Percentiles rank a stretch among this genome's conserved stretches.
Evolutionary conservation across 2,888 invertebrate genomes (phyloP).

Genomic region (Drosophila neotestacea): DNA sequence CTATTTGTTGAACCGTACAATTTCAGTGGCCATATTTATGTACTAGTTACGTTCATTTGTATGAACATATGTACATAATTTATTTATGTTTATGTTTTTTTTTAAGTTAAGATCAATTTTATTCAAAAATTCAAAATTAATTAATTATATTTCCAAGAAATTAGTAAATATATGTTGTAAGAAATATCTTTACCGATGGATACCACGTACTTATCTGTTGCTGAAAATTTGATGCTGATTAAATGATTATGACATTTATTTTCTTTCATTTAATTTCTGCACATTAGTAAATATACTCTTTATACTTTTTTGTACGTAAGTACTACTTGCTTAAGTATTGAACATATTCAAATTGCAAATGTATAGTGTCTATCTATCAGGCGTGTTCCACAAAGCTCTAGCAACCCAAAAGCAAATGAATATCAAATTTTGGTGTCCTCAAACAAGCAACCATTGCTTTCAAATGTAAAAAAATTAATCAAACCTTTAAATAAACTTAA

Average conservation of each 20-base stretch:
- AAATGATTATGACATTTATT: not conserved
- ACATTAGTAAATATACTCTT: not conserved
- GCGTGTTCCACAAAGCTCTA: not conserved
- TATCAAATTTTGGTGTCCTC: too few species aligned
- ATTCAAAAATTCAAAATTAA: not conserved
- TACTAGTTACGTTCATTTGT: not conserved
- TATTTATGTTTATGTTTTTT: not conserved
- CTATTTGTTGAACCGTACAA: not conserved
- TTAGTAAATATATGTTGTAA: not conserved
- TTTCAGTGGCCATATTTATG: not conserved
- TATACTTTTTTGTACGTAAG: not conserved
- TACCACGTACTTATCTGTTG: not conserved
- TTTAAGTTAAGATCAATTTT: not conserved
- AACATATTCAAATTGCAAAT: not conserved
- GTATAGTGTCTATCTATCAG: not conserved
- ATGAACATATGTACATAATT: not conserved
- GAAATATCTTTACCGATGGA: not conserved
- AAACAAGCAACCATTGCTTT: too few species aligned
- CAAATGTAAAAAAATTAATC: too few species aligned
- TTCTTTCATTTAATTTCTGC: not conserved
- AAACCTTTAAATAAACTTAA: too few species aligned
- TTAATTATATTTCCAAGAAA: not conserved
- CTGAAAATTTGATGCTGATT: not conserved
- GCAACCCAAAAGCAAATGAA: too few species aligned
- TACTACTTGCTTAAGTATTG: not conserved